phyloP scores from a whole-genome alignment of 2,113 vertebrate species.

The Eupsittula cactorum region DNA sequence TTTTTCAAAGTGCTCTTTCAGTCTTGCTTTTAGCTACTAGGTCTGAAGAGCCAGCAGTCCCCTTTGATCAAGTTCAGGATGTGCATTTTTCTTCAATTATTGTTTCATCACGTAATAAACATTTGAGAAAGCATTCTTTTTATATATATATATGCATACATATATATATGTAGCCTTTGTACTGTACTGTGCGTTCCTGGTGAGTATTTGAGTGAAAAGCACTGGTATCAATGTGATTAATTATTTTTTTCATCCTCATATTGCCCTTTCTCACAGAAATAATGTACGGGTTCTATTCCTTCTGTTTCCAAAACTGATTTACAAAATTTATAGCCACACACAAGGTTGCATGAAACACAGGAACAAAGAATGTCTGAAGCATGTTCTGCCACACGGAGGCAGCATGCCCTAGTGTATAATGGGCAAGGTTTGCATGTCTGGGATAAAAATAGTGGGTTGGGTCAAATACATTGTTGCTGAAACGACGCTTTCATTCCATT shows the following conservation, averaged over 20 bases:
- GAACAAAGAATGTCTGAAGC: background rate
- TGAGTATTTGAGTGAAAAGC: conserved; percentile 16
- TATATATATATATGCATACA: background rate
- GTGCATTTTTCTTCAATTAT: conserved; percentile 28
- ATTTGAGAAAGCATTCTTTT: conserved; percentile 54
- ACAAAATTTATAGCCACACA: background rate
- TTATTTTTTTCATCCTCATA: background rate
- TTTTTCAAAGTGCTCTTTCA: conserved; percentile 45
- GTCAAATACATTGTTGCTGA: background rate
- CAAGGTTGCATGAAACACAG: background rate
- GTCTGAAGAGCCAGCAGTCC: conserved; percentile 38
- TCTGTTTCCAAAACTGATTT: background rate
- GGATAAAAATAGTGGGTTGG: background rate
- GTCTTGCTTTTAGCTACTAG: conserved; percentile 45
- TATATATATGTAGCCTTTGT: conserved; percentile 32
- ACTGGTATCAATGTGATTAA: background rate
- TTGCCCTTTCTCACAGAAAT: background rate
- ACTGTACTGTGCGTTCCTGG: conserved; percentile 31
- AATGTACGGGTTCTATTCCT: background rate
- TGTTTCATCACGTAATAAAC: conserved; percentile 63
- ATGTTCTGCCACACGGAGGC: conserved; percentile 43
- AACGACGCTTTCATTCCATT: background rate
- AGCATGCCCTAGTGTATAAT: background rate
- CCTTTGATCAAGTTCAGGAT: conserved; percentile 15
- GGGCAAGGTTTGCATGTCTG: background rate